A percentile compares a stretch with the other conserved stretches of the same genome.
phyloP scores from a whole-genome alignment of 30 jellyfish, hydroid and myxozoan species.

The Nemopilema nomurai region DNA sequence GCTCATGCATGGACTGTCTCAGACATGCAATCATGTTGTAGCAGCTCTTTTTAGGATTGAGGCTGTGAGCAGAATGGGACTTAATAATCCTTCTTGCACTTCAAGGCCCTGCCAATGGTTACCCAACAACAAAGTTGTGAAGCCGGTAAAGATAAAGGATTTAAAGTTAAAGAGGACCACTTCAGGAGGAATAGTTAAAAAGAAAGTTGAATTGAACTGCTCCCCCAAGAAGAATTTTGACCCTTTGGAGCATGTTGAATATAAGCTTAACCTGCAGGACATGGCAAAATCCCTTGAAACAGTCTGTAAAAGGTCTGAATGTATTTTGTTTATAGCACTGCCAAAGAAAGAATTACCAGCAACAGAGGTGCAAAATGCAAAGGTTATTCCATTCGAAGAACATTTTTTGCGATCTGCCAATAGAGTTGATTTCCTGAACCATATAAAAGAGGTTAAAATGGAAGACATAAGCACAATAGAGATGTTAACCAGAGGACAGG shows the following conservation, averaged over 20 bases:
- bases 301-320: constrained; percentile 6
- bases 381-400: constrained; percentile 7
- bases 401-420: constrained; percentile 4
- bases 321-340: constrained; percentile 16
- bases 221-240: constrained; percentile 41
- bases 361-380: constrained; percentile 5
- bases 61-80: constrained; percentile 73
- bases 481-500: constrained; percentile 28
- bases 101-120: constrained; percentile 59
- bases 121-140: constrained; percentile 37
- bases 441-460: neutral
- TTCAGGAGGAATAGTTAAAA: constrained; percentile 29
- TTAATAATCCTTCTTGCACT: constrained; percentile 73
- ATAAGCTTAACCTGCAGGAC: constrained; percentile 11
- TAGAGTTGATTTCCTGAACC: constrained; percentile 13
- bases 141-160: constrained; percentile 30
- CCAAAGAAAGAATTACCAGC: constrained; percentile 6
- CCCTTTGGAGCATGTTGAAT: constrained; percentile 6
- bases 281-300: constrained; percentile 2
- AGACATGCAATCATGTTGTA: constrained; percentile 73
- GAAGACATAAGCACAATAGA: constrained; percentile 13
- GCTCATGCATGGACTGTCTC: constrained; percentile 79
- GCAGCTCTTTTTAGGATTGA: constrained; percentile 79
- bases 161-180: constrained; percentile 19
- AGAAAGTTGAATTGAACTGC: constrained; percentile 28